These are phyloP conservation scores for Lochmaea capreae DNA, from an alignment of 2,888 invertebrate species.

Conservation along the genomic window DNA sequence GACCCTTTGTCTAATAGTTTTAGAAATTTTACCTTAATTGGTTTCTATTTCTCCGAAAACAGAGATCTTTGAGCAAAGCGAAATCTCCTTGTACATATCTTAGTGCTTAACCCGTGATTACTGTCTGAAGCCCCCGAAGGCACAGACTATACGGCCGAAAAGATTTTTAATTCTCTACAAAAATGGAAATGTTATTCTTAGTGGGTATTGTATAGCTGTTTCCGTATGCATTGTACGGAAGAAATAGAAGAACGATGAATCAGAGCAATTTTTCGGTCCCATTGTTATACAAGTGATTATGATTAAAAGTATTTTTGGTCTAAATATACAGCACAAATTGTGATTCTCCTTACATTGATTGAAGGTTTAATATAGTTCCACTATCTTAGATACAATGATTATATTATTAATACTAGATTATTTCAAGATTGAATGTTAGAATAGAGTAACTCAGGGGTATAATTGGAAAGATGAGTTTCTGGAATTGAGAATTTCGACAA, in stretches of 20 bases:
- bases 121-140: background rate
- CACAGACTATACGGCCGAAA: background rate
- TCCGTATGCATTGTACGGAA: background rate
- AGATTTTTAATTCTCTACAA: conserved; percentile 11
- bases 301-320: no score
- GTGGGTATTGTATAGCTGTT: conserved; percentile 7
- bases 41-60: no score
- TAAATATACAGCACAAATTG: no score
- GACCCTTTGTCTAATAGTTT: no score
- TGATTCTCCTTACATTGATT: no score
- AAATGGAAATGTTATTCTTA: background rate
- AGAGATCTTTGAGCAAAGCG: no score
- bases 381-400: background rate
- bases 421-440: background rate
- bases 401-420: background rate
- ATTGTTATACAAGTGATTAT: background rate
- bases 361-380: background rate
- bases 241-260: background rate
- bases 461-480: conserved; percentile 8
- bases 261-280: background rate
- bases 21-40: no score
- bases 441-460: background rate
- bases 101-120: no score
- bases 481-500: background rate
- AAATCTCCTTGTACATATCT: no score